Evolutionary conservation across 2,888 invertebrate species (phyloP).

Genomic region (Athetis lepigone): DNA sequence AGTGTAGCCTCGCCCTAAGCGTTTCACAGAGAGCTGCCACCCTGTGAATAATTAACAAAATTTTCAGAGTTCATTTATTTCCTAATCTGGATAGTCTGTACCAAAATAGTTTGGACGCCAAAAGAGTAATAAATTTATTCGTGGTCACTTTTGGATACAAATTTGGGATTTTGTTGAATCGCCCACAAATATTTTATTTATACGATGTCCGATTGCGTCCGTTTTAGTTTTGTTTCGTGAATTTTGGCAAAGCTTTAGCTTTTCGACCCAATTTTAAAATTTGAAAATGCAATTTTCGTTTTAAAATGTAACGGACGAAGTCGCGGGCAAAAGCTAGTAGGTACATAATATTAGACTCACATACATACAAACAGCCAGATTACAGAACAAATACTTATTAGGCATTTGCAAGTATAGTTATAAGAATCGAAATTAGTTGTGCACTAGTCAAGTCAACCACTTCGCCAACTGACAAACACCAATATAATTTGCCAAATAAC

Average conservation of each 20-base stretch:
- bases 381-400: too few species aligned
- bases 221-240: conserved; percentile 26
- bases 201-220: conserved; percentile 20
- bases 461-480: too few species aligned
- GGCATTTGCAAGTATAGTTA: too few species aligned
- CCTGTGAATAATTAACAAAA: conserved; percentile 56
- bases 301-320: too few species aligned
- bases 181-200: conserved; percentile 42
- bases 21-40: conserved; percentile 6
- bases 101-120: conserved; percentile 34
- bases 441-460: too few species aligned
- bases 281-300: conserved; percentile 9
- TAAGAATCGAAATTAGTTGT: too few species aligned
- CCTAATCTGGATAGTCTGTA: conserved; percentile 18
- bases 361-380: too few species aligned
- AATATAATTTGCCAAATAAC: too few species aligned
- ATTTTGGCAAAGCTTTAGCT: conserved; percentile 40
- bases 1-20: not conserved
- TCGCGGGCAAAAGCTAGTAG: too few species aligned
- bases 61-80: conserved; percentile 42
- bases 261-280: conserved; percentile 8
- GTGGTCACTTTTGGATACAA: conserved; percentile 26
- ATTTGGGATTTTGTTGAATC: conserved; percentile 33
- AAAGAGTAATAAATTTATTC: conserved; percentile 31
- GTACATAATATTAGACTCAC: too few species aligned